Conservation (phyloP, 2,113 vertebrate genomes). For the Mungos mungo region DNA sequence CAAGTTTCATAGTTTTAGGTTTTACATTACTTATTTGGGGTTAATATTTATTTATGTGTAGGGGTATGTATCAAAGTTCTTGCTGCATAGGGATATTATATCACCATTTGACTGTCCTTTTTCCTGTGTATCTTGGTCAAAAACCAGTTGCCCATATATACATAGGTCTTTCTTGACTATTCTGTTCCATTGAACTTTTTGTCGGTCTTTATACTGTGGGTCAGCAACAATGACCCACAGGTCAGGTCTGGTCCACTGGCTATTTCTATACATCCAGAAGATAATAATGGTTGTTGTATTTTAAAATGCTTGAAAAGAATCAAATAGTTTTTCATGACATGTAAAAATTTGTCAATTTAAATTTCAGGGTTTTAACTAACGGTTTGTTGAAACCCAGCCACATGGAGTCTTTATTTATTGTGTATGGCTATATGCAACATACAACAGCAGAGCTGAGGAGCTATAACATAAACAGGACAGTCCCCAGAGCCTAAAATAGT, state of each 20-base stretch:
- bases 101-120: neutral
- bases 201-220: neutral
- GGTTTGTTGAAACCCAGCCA: conserved; percentile 8
- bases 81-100: neutral
- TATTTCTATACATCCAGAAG: neutral
- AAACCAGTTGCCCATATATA: neutral
- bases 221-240: neutral
- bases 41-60: neutral
- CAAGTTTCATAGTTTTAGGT: neutral
- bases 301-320: neutral
- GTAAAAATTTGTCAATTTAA: conserved; percentile 42
- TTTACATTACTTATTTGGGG: neutral
- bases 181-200: neutral
- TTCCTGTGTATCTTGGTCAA: neutral
- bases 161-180: neutral
- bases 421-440: neutral
- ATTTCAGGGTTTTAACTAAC: conserved; percentile 47
- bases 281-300: neutral
- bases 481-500: conserved; percentile 36
- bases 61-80: neutral
- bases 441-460: neutral
- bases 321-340: conserved; percentile 4
- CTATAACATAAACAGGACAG: neutral
- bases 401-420: neutral
- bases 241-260: neutral